A percentile compares a stretch with the other conserved stretches of the same genome.
Evolutionary conservation across 2,113 vertebrate genomes (phyloP).

Genomic region (Mirza zaza): DNA sequence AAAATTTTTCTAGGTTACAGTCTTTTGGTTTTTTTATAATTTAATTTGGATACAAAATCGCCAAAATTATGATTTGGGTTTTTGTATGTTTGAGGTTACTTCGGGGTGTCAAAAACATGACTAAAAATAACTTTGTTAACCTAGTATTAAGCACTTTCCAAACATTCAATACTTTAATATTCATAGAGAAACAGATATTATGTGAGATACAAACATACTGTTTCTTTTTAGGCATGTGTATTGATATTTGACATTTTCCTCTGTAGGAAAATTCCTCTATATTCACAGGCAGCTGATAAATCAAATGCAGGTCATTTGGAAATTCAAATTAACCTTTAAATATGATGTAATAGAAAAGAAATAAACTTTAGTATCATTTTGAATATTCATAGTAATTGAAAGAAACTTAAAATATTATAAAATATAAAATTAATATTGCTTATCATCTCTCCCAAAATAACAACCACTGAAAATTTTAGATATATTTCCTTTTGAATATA

Average conservation of each 20-base stretch:
- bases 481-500: background rate
- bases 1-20: background rate
- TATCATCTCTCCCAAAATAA: background rate
- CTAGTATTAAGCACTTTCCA: background rate
- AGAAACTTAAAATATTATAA: background rate
- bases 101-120: background rate
- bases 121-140: background rate
- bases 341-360: too few relatives aligned
- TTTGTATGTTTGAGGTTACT: background rate
- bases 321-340: background rate
- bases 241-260: background rate
- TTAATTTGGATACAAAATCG: background rate
- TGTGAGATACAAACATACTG: background rate
- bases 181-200: background rate
- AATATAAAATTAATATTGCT: background rate
- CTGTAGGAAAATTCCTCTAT: background rate
- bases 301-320: background rate
- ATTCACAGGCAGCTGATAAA: background rate
- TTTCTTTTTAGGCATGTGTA: background rate
- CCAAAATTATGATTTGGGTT: background rate
- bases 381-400: too few relatives aligned
- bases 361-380: too few relatives aligned
- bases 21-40: background rate
- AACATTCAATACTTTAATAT: background rate
- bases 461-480: background rate